Base-by-base conservation (phyloP, 2,113 vertebrate species). In the Cranoglanis bouderius region DNA sequence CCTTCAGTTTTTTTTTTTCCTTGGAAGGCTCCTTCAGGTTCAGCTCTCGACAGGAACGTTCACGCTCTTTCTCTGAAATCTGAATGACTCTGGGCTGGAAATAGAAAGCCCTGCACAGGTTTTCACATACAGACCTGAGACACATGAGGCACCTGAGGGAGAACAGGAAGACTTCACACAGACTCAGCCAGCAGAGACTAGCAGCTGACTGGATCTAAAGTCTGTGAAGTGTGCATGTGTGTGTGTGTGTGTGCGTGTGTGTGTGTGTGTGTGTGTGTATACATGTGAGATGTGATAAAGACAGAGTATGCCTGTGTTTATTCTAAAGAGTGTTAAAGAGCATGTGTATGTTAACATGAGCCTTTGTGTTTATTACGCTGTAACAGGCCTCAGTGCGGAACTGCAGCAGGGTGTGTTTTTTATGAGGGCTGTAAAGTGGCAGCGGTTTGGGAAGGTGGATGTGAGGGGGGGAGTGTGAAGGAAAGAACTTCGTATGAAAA, bases 271-370 rank as follows among this genome's bases (percentile, higher is more conserved):
- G 80, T 38, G 65, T 74, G 87, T 85, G 59, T 43, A 35, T 74
- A 19, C 18, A 26, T 43, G 85, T 43, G 63, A 51, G 21, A 83
- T 61, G 32, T 43, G 38, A 61, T 55, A 70, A 72, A 82, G 78
- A 82, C 49, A n/a, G 77, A n/a, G 21, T 43, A 82, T 72, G 59
- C 43, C 59, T 85, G 74, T 82, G 81, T 87, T 75, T 84, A 83
- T 80, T 67, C 81, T 82, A 78, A 75, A 83, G 89, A 83, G 78
- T 74, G 80, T 90, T 70, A 89, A 93, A 90, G 75, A 82, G 59
- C 49, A 78, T 89, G 84, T 86, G 84, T 57, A 72, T 82, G 88
- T 89, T 65, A 81, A 57, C 77, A 70, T 72, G 75, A 81, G 61
- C 46, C 74, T 86, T 53, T 86, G 84, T 86, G 88, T 89, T 80